These are phyloP conservation scores for Isurus oxyrinchus DNA, from an alignment of 2,113 vertebrate species.

Conservation along the genomic window DNA sequence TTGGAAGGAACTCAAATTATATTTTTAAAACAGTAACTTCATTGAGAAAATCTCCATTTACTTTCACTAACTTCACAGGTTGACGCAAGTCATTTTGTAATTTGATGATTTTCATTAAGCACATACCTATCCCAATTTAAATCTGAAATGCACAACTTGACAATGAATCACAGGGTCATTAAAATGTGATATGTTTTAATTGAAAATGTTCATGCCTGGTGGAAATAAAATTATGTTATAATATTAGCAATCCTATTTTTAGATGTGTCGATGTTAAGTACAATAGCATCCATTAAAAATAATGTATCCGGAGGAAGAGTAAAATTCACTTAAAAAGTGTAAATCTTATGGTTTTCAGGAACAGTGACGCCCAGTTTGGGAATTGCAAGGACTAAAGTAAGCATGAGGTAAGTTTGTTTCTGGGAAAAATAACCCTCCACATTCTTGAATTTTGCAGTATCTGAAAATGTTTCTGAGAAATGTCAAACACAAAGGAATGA, in stretches of 20 bases:
- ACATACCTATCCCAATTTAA: neutral
- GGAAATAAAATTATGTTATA: too few species aligned
- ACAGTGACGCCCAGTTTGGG: neutral
- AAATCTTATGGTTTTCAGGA: neutral
- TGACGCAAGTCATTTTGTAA: neutral
- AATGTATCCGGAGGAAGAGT: neutral
- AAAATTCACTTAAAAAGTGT: neutral
- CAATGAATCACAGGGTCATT: neutral
- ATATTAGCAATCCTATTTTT: neutral
- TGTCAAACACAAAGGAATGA: neutral
- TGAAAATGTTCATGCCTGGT: neutral
- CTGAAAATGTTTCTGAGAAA: neutral
- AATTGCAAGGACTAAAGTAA: neutral
- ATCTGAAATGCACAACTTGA: neutral
- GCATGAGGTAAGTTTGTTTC: neutral
- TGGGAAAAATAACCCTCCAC: neutral
- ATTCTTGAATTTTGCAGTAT: neutral
- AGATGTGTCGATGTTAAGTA: neutral
- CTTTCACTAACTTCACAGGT: neutral
- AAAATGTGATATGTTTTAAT: neutral
- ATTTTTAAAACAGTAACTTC: neutral
- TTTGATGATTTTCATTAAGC: neutral
- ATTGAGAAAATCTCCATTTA: neutral
- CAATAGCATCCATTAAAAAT: neutral
- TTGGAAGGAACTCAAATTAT: neutral